Percentiles rank a stretch among this genome's conserved stretches.
Conservation (phyloP, 2,113 vertebrate genomes). For the Galbula dea region DNA sequence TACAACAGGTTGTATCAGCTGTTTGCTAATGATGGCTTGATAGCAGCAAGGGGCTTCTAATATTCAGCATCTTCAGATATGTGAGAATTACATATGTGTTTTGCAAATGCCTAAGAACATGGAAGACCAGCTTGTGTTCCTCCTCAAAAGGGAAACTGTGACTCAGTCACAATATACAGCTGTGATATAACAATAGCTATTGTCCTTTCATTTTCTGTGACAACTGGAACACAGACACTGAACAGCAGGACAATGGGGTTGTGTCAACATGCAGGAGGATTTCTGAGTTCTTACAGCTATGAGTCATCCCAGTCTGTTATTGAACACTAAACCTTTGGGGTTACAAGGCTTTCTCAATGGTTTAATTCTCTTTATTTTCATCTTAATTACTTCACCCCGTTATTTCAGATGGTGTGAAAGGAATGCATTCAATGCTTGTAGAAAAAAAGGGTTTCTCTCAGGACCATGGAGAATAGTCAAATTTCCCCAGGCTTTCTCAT, state of each 20-base stretch:
- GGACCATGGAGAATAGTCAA: background rate
- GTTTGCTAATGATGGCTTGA: background rate
- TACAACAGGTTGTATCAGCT: background rate
- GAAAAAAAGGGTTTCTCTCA: background rate
- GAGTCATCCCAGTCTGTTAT: background rate
- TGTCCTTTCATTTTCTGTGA: slow-evolving; percentile 42
- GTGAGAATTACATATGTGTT: background rate
- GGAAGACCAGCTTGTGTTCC: background rate
- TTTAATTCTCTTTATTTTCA: slow-evolving; percentile 37
- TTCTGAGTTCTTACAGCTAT: slow-evolving; percentile 30
- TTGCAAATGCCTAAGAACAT: background rate
- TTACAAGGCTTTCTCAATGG: background rate
- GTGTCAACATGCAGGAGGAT: slow-evolving; percentile 16
- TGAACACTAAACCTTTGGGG: slow-evolving; percentile 30
- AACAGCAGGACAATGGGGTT: slow-evolving; percentile 40
- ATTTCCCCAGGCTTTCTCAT: background rate
- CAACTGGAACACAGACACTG: slow-evolving; percentile 13
- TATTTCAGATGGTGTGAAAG: slow-evolving; percentile 25
- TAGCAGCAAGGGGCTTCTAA: background rate
- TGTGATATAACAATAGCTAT: slow-evolving; percentile 30
- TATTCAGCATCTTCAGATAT: background rate
- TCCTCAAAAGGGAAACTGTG: slow-evolving; percentile 2
- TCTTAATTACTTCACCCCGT: slow-evolving; percentile 12
- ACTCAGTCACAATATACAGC: slow-evolving; percentile 19
- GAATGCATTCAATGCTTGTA: background rate